Evolutionary conservation across 1,140 invertebrate genomes (phyloP), one percentile per base, ranked within the genome.

Genomic region (Subanguina moxae): DNA sequence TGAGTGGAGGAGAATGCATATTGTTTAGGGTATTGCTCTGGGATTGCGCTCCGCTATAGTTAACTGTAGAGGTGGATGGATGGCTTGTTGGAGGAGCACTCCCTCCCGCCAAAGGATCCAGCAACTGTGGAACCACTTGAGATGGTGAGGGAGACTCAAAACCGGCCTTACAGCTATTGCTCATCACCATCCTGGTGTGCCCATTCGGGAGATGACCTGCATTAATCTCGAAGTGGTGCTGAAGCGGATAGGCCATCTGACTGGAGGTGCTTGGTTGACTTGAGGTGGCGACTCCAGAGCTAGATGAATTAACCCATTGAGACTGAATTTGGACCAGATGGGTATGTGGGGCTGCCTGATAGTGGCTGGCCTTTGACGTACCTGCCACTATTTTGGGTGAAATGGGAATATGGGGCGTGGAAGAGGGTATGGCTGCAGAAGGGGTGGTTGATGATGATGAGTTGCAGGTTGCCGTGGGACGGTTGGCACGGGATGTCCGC

Each of bases 1-100:
- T 28, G 9, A 19, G 28, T n/a, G 17, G 13, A 28, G 28, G 15
- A 3, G 57, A 59, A 58, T 17, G 30, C 43, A 59, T 63, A 19
- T 59, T 43, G 43, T 67, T 57, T 45, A 1, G 28, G 28, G 19
- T 59, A 25, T 19, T 9, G 58, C 13, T 28, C 45, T 67, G 57
- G 42, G 48, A 28, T 19, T 52, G 48, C 3, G 15, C 48, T 13
- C 11, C 11, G n/a, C 11, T 45, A 52, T 21, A 52, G 23, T 19
- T 52, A 15, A 15, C 48, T 52, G 48, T 21, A 8, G n/a, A 7
- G 48, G 48, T 21, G 48, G 48, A 52, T 52, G n/a, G 48, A 15
- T 21, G 48, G 48, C 17, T 21, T 1, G 48, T 15, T 52, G 48
- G 17, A 21, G 48, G 23, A 5, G 48, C 23, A 52, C 8, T 3